A percentile compares a stretch with the other conserved stretches of the same genome.
These are phyloP conservation scores for Ecdyonurus torrentis DNA, from an alignment of 2,888 invertebrate species.

Conservation along the genomic window DNA sequence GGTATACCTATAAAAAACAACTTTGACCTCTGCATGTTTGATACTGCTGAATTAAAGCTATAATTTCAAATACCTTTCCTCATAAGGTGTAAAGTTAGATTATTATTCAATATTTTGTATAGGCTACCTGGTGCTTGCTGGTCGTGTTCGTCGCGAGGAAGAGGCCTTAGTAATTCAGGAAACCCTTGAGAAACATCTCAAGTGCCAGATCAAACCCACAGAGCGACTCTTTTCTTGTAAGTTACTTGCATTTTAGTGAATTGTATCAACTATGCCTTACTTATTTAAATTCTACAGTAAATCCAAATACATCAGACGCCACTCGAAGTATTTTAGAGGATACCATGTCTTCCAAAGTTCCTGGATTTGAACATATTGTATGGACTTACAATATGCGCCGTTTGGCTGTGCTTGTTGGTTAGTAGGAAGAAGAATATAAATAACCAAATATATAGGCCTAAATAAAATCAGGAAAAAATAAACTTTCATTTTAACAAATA, in stretches of 20 bases:
- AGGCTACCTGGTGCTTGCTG: constrained; percentile 81
- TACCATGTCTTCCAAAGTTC: constrained; percentile 27
- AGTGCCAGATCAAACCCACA: constrained; percentile 51
- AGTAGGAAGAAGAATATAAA: constrained; percentile 10
- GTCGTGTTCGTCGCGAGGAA: constrained; percentile 69
- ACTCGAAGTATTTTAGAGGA: constrained; percentile 52
- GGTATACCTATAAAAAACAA: no score
- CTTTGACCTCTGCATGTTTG: no score
- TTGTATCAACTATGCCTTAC: neutral
- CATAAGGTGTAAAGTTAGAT: neutral
- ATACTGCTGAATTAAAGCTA: no score
- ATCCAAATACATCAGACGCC: constrained; percentile 48
- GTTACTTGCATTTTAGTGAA: constrained; percentile 12
- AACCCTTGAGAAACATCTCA: constrained; percentile 63
- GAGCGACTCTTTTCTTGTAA: constrained; percentile 49
- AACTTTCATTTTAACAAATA: neutral
- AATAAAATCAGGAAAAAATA: neutral
- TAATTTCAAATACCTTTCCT: no score
- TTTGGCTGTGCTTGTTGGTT: constrained; percentile 37
- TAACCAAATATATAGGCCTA: no score
- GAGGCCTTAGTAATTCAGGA: constrained; percentile 69
- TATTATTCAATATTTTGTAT: constrained; percentile 12
- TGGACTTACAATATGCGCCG: constrained; percentile 87
- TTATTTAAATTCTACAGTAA: constrained; percentile 17
- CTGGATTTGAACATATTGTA: constrained; percentile 62